These are phyloP conservation scores for Elephas maximus DNA, from an alignment of 2,113 vertebrate species.

Conservation along the genomic window DNA sequence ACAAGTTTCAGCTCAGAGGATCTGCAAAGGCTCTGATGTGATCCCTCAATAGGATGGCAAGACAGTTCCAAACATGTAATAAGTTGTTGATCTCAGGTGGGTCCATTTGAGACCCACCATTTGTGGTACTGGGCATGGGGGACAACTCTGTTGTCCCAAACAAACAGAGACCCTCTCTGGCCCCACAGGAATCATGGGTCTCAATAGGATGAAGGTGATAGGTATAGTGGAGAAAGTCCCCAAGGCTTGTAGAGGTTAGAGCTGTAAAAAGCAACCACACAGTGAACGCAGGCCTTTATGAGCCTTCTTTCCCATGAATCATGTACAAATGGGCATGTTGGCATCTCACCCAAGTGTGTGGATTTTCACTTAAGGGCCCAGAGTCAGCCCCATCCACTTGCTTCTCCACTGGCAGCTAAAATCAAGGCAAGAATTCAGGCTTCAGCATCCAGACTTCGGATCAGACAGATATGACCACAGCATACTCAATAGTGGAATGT, in stretches of 20 bases:
- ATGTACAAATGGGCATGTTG: fast-evolving
- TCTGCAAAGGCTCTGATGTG: no score
- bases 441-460: fast-evolving
- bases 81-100: not conserved
- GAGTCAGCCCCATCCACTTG: fast-evolving
- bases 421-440: not conserved
- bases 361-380: fast-evolving
- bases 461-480: fast-evolving
- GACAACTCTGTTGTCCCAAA: fast-evolving
- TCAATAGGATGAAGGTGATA: fast-evolving
- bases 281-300: fast-evolving
- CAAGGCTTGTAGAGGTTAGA: not conserved
- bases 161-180: fast-evolving
- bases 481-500: fast-evolving
- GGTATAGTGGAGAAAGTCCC: fast-evolving
- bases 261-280: not conserved
- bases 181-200: fast-evolving
- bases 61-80: fast-evolving
- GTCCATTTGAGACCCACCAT: fast-evolving
- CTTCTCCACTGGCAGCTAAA: not conserved
- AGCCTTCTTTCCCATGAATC: not conserved
- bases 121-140: fast-evolving
- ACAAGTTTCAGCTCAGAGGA: not conserved
- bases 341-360: no score
- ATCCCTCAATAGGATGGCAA: not conserved